Evolutionary conservation across 2,113 vertebrate species (phyloP), one percentile per base, ranked within the genome.

Genomic region (Melanerpes formicivorus): DNA sequence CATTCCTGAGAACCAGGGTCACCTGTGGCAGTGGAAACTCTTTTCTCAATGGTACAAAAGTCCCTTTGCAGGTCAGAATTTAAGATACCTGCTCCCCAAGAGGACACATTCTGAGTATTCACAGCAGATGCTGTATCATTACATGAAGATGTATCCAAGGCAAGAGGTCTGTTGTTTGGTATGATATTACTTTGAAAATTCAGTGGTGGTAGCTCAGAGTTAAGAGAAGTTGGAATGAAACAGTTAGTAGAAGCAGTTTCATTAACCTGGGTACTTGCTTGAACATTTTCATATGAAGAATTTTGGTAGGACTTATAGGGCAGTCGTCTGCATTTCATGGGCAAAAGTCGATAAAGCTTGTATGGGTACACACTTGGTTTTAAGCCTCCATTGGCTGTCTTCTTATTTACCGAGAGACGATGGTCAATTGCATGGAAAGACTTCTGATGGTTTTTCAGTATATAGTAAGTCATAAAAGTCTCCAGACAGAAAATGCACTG

Each of bases 401-500:
- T 99, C 71, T 99, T 99, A 78, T 98, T 99, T 63, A 98, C 98
- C 32, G 98, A 98, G 34, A 99, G 96, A 63, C 97, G 98, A n/a
- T 99, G 99, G 90, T 99, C 99, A 79, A 99, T 99, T 75, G 99
- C 99, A 65, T 99, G 99, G 96, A 99, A 99, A 88, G 99, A 98
- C 94, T 99, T 99, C 96, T 99, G 99, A 84, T 99, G 99, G 94
- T 99, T 99, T 97, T 99, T 99, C 54, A 99, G 97, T 87, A 99
- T 99, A 74, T 99, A 99, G 80, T 99, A 99, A 50, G 99, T 99
- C 98, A 99, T 99, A 93, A 99, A 99, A 18, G 99, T 99, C 96
- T 99, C 99, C 34, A 99, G 97, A 87, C 99, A 99, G 96, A 99
- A 99, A 89, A 99, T 99, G 94, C 99, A 99, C 96, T 99, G 99